Evolutionary conservation across 2,888 invertebrate species (phyloP), one percentile per base, ranked within the genome.

Genomic region (Augochlorella aurata): DNA sequence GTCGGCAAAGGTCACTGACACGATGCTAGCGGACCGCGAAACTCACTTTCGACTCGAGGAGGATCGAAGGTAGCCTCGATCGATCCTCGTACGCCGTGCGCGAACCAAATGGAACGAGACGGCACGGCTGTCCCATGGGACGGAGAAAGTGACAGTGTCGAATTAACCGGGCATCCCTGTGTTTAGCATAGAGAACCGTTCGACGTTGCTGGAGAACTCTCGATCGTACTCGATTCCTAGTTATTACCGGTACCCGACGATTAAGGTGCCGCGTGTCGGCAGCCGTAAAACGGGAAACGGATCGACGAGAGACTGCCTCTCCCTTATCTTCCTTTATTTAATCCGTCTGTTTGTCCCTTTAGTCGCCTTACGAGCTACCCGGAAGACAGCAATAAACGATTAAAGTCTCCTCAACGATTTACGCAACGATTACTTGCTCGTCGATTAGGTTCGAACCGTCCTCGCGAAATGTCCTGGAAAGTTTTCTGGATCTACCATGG

Each of bases 131-230:
- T 58, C 78, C 69, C 76, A 75, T 29, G 70, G 75, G 21, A 77
- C 77, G 85, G 87, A 87, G 87, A 87, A 87, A 87, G 87, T 81
- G 80, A 79, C 74, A 73, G 12, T 61, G 61, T 74, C 68, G 79
- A 81, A 77, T 74, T 72, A 38, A 70, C 45, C 77, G 70, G 63
- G 38, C 73, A 66, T 71, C 66, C 50, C 21, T 67, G 44, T 52
- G 49, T 73, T 86, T 84, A 82, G 65, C 80, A 71, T 73, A 78
- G 68, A 76, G 68, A 78, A 67, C 49, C 24, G 73, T 69, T 77
- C 71, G 52, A 79, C 54, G 70, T 75, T 58, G 49, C 14, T n/a
- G 38, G 45, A 58, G 47, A 58, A 61, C 63, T 58, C 14, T 54
- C 61, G 52, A 63, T 61, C 74, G 69, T 47, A 47, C 14, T 54